phyloP scores from a whole-genome alignment of 2,797 vertebrate genomes.

The Artibeus jamaicensis region DNA sequence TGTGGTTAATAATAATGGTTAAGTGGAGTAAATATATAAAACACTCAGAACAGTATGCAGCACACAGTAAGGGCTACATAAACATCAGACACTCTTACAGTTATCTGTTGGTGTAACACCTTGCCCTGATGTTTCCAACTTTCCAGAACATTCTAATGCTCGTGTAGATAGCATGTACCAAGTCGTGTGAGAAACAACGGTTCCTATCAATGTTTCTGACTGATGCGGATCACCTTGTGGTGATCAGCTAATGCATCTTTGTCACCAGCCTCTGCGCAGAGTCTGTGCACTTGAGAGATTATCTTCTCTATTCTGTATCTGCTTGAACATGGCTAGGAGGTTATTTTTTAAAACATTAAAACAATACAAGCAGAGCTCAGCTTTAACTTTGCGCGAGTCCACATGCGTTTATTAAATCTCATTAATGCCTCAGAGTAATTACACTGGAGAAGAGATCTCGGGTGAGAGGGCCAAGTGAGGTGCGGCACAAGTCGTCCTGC shows the following conservation, averaged over 20 bases:
- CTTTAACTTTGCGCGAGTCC: neutral
- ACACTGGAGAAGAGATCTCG: neutral
- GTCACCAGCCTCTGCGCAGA: neutral
- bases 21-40: neutral
- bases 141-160: neutral
- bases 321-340: neutral
- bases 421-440: neutral
- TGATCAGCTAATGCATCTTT: neutral
- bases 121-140: neutral
- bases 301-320: neutral
- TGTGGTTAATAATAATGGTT: neutral
- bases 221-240: neutral
- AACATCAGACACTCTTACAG: neutral
- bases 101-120: neutral
- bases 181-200: neutral
- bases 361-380: neutral
- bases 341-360: neutral
- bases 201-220: neutral
- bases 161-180: neutral
- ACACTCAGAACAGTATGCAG: neutral
- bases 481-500: neutral
- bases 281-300: neutral
- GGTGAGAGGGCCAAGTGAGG: neutral
- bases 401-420: neutral
- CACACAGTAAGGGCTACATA: neutral